Conservation (phyloP, 1,140 invertebrate genomes). For the Drosophila navojoa region DNA sequence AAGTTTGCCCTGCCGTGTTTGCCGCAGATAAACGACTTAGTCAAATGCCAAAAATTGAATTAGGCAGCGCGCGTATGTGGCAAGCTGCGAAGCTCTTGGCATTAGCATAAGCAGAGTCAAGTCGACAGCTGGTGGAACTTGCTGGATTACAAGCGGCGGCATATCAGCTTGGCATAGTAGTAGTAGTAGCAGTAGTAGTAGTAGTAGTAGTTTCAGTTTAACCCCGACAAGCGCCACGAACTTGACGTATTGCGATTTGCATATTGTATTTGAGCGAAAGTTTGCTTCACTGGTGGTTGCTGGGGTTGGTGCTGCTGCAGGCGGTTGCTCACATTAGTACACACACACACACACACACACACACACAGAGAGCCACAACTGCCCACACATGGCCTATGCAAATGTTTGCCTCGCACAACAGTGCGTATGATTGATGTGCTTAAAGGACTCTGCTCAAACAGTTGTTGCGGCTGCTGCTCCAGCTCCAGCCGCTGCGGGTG, state of each 20-base stretch:
- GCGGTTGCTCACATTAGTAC: constrained; percentile 27
- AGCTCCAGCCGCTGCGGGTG: background rate
- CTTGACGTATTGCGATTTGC: constrained; percentile 65
- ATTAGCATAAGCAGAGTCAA: constrained; percentile 55
- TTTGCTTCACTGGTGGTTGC: background rate
- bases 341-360: too few species aligned
- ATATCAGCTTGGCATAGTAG: background rate
- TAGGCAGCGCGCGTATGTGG: constrained; percentile 48
- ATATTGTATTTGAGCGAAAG: constrained; percentile 54
- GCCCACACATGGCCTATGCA: constrained; percentile 57
- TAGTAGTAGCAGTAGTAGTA: background rate
- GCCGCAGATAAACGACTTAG: constrained; percentile 77
- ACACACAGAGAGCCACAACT: too few species aligned
- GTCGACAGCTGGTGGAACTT: constrained; percentile 52
- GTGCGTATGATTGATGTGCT: constrained; percentile 78
- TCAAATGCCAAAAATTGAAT: constrained; percentile 66
- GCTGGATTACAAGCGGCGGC: background rate
- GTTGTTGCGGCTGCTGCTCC: background rate
- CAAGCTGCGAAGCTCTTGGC: constrained; percentile 12
- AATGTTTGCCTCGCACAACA: constrained; percentile 68
- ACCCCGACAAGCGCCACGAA: constrained; percentile 24
- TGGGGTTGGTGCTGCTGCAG: background rate
- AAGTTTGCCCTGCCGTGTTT: constrained; percentile 47
- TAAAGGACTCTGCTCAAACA: constrained; percentile 41
- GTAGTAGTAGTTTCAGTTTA: background rate